Evolutionary conservation across 1,140 invertebrate genomes (phyloP).

Genomic region (Rhysida immarginata): DNA sequence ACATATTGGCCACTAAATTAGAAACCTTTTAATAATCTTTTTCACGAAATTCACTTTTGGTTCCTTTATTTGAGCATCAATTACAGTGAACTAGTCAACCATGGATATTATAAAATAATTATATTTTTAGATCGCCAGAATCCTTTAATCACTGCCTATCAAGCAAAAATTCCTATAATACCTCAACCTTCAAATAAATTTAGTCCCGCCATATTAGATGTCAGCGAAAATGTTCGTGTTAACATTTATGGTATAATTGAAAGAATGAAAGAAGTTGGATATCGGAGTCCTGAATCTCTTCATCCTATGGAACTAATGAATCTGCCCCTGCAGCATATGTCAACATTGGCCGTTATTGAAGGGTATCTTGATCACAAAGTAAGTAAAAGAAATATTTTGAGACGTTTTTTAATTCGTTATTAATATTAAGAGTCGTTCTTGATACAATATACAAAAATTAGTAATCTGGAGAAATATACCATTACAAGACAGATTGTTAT

Average conservation of each 20-base stretch:
- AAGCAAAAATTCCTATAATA: background rate
- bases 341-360: background rate
- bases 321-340: background rate
- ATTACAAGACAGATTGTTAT: too few relatives aligned
- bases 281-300: background rate
- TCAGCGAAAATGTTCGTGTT: background rate
- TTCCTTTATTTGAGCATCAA: too few relatives aligned
- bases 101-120: too few relatives aligned
- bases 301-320: background rate
- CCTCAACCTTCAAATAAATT: background rate
- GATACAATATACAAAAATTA: too few relatives aligned
- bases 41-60: too few relatives aligned
- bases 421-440: too few relatives aligned
- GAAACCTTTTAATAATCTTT: too few relatives aligned
- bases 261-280: background rate
- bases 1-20: too few relatives aligned
- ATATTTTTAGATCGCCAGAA: too few relatives aligned
- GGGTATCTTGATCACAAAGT: background rate
- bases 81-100: too few relatives aligned
- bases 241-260: background rate
- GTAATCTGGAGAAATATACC: too few relatives aligned
- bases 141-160: background rate
- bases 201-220: background rate
- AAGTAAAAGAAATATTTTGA: background rate
- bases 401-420: too few relatives aligned